Conservation (phyloP, 2,797 vertebrate genomes). For the Protonibea diacanthus region DNA sequence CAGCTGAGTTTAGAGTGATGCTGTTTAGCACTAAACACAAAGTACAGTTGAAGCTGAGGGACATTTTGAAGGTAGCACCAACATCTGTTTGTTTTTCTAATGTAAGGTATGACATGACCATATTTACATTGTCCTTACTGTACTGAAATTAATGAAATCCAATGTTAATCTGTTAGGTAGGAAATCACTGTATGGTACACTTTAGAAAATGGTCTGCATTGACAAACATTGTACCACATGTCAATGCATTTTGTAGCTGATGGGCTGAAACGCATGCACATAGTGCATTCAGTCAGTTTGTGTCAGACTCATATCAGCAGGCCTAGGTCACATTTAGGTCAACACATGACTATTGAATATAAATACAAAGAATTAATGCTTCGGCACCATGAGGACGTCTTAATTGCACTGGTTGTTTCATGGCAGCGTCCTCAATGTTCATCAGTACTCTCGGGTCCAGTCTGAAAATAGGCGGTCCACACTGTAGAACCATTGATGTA, state of each 20-base stretch:
- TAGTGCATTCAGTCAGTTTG: not conserved
- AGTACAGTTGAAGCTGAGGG: not conserved
- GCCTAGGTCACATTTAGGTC: not conserved
- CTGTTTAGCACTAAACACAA: not conserved
- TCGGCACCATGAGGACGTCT: slow-evolving; percentile 2
- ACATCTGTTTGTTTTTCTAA: not conserved
- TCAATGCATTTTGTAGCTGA: not conserved
- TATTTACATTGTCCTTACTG: not conserved
- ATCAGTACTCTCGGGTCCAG: slow-evolving; percentile 12
- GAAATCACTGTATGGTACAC: not conserved
- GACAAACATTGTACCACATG: not conserved
- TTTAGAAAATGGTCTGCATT: not conserved
- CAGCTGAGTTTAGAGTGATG: no score
- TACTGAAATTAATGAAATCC: slow-evolving; percentile 13
- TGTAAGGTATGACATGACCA: no score
- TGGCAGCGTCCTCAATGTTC: not conserved
- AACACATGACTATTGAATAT: not conserved
- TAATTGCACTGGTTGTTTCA: slow-evolving; percentile 7
- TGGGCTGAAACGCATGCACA: not conserved
- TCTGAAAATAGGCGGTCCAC: slow-evolving; percentile 24
- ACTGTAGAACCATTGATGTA: slow-evolving; percentile 36
- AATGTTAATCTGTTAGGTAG: not conserved
- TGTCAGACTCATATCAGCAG: not conserved
- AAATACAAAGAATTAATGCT: not conserved
- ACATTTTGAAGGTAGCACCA: not conserved